These are phyloP conservation scores for Chrysaora quinquecirrha DNA, from an alignment of 30 jellyfish, hydroid and myxozoan genomes.

Conservation along the genomic window DNA sequence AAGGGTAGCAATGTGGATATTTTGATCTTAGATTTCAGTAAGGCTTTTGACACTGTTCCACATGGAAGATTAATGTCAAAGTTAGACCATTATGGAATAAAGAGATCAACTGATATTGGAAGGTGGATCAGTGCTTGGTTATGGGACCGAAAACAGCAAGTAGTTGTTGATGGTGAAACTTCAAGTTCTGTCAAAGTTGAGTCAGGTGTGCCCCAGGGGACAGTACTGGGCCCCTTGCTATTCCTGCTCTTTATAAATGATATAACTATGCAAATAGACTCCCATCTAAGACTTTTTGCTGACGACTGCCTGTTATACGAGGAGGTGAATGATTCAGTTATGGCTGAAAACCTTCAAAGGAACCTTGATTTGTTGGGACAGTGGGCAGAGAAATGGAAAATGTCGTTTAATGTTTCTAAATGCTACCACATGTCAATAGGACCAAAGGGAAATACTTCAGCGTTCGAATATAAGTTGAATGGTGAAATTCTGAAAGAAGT, in stretches of 20 bases:
- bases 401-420: conserved; percentile 56
- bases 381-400: conserved; percentile 69
- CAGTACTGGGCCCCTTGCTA: conserved; percentile 59
- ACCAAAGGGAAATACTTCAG: conserved; percentile 65
- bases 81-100: conserved; percentile 57
- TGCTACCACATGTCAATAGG: conserved; percentile 70
- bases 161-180: conserved; percentile 68
- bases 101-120: conserved; percentile 47
- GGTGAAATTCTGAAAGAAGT: conserved; percentile 62
- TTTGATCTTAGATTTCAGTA: conserved; percentile 62
- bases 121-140: conserved; percentile 64
- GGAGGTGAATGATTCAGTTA: conserved; percentile 56
- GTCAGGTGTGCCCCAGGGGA: conserved; percentile 69
- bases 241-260: conserved; percentile 58
- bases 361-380: conserved; percentile 46
- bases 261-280: conserved; percentile 29
- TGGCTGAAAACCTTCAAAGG: conserved; percentile 43
- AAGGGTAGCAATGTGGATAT: conserved; percentile 65
- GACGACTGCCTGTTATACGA: conserved; percentile 59
- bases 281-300: conserved; percentile 46
- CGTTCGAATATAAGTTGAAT: conserved; percentile 55
- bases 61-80: conserved; percentile 44
- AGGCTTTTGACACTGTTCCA: conserved; percentile 69
- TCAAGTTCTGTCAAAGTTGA: conserved; percentile 49
- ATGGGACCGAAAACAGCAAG: conserved; percentile 67